phyloP scores from a whole-genome alignment of 2,113 vertebrate species.

The Spea bombifrons region DNA sequence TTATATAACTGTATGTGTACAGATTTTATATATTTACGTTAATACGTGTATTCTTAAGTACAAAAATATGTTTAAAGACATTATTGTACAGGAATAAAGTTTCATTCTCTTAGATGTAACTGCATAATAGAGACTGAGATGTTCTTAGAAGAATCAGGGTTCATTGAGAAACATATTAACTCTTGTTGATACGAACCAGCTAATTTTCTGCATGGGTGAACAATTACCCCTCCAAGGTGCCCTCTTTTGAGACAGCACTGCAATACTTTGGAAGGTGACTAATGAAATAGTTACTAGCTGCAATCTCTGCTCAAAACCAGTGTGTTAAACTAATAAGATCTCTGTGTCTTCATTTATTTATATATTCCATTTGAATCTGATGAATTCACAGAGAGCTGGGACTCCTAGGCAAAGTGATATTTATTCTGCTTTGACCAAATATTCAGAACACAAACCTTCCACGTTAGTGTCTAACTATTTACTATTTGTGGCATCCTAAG shows the following conservation, averaged over 20 bases:
- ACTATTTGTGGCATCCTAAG: background rate
- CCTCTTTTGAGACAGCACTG: background rate
- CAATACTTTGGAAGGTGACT: background rate
- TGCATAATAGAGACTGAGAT: too few relatives aligned
- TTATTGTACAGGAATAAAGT: too few relatives aligned
- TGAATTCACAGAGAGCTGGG: too few relatives aligned
- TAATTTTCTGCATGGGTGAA: constrained; percentile 23
- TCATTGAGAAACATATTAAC: too few relatives aligned
- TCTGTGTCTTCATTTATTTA: background rate
- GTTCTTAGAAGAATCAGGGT: too few relatives aligned
- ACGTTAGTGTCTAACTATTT: background rate
- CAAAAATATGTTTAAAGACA: too few relatives aligned
- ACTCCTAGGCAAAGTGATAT: background rate
- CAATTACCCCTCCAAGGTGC: background rate
- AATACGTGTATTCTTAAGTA: too few relatives aligned
- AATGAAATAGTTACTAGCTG: background rate
- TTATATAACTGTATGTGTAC: too few relatives aligned
- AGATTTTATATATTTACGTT: too few relatives aligned
- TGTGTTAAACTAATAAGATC: constrained; percentile 28
- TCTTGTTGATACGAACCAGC: background rate
- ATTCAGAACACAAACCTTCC: background rate
- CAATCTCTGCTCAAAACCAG: background rate
- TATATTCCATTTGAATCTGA: background rate
- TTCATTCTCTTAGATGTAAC: too few relatives aligned
- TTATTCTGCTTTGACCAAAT: background rate